phyloP scores from a whole-genome alignment of 2,888 invertebrate genomes.

The Dolichopus griseipennis region DNA sequence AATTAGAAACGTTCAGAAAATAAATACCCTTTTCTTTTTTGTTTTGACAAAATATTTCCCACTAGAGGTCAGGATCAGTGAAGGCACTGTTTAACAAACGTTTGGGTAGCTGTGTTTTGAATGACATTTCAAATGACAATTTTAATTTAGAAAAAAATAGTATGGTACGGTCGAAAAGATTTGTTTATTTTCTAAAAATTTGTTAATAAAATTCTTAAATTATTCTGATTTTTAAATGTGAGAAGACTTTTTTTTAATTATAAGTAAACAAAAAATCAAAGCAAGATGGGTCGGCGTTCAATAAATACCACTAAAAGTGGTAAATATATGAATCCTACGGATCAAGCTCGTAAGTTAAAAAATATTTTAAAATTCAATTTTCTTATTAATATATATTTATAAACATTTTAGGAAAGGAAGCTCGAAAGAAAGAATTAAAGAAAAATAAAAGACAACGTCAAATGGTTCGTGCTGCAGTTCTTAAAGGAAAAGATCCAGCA shows the following conservation, averaged over 20 bases:
- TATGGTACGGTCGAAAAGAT: too few species aligned
- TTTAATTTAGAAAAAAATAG: too few species aligned
- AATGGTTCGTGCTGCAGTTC: slow-evolving; percentile 89
- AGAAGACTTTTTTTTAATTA: too few species aligned
- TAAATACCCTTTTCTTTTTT: too few species aligned
- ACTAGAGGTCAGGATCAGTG: too few species aligned
- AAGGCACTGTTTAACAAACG: too few species aligned
- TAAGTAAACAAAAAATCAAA: background rate
- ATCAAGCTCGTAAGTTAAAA: slow-evolving; percentile 85
- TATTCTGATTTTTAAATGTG: background rate
- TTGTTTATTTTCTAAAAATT: background rate
- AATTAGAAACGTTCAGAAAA: too few species aligned
- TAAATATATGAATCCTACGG: slow-evolving; percentile 99
- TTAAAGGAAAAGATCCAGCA: slow-evolving; percentile 95
- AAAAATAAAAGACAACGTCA: slow-evolving; percentile 97
- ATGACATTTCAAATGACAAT: too few species aligned
- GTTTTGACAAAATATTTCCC: too few species aligned
- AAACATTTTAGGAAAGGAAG: slow-evolving; percentile 74
- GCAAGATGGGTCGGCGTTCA: slow-evolving; percentile 84
- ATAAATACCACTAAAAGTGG: slow-evolving; percentile 99
- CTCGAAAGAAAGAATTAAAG: slow-evolving; percentile 92
- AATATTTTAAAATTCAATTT: background rate
- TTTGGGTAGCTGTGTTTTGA: too few species aligned
- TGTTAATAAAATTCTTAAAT: background rate
- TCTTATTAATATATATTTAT: slow-evolving; percentile 18